Percentiles rank a stretch among this genome's conserved stretches.
Evolutionary conservation across 1,140 invertebrate genomes (phyloP).

Genomic region (Panagrolaimus sp.): DNA sequence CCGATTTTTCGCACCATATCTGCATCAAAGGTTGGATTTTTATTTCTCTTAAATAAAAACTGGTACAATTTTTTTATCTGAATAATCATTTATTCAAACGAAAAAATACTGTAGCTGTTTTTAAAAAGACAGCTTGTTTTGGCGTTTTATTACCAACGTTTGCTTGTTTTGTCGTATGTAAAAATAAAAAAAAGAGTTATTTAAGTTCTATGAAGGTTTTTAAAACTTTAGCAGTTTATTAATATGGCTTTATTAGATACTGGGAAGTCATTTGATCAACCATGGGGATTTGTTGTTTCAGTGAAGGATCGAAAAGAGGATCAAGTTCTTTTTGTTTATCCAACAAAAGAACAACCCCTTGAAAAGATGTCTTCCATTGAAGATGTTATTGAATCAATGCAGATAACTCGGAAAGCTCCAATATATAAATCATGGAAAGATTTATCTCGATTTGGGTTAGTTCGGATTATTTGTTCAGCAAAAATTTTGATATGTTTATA

Average conservation of each 20-base stretch:
- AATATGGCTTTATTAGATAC: slow-evolving; percentile 15
- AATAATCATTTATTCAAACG: no score
- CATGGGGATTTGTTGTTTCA: background rate
- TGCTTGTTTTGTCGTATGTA: no score
- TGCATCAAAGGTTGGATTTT: no score
- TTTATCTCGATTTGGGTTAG: background rate
- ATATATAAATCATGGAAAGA: background rate
- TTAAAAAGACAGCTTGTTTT: no score
- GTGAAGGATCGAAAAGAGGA: background rate
- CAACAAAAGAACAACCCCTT: background rate
- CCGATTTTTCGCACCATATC: no score
- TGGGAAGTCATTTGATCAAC: background rate
- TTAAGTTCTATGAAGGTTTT: no score
- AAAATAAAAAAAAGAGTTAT: no score
- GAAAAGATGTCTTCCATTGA: background rate
- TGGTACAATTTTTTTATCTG: no score
- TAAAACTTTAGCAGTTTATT: no score
- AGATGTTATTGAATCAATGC: slow-evolving; percentile 6
- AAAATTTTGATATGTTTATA: background rate
- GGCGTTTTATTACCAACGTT: no score
- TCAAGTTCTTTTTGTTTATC: slow-evolving; percentile 7
- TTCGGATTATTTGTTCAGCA: background rate
- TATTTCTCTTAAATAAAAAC: no score
- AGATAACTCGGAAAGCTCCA: background rate
- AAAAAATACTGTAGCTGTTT: no score